phyloP scores from a whole-genome alignment of 2,888 invertebrate species.

The Colostygia pectinataria region DNA sequence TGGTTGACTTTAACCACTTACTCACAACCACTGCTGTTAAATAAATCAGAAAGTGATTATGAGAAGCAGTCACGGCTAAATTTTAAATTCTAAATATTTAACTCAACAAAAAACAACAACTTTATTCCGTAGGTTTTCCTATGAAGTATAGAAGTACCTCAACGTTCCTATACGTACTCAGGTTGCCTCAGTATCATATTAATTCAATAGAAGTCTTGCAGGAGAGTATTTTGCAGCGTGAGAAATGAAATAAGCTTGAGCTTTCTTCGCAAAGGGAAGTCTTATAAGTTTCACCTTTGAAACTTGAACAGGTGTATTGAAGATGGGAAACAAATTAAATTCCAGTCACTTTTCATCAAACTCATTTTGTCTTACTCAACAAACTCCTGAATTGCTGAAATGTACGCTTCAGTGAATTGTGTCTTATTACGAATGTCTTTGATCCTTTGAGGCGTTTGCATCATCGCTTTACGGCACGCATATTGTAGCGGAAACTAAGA shows the following conservation, averaged over 20 bases:
- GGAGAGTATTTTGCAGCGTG: constrained; percentile 14
- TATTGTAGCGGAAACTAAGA: constrained; percentile 34
- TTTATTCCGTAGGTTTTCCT: no score
- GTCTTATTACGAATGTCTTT: constrained; percentile 18
- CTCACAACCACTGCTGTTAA: no score
- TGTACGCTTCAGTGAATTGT: constrained; percentile 9
- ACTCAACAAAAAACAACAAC: no score
- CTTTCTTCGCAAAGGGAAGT: constrained; percentile 19
- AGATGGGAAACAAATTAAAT: constrained; percentile 30
- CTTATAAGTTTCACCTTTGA: constrained; percentile 30
- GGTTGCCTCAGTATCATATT: neutral
- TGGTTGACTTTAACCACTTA: no score
- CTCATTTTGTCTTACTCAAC: constrained; percentile 10
- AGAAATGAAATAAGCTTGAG: constrained; percentile 26
- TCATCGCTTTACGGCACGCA: constrained; percentile 24
- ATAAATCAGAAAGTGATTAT: no score
- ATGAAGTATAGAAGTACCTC: no score
- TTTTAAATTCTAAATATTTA: no score
- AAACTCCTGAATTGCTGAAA: constrained; percentile 11
- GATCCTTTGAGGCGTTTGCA: constrained; percentile 12
- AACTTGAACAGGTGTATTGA: constrained; percentile 18
- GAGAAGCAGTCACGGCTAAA: no score
- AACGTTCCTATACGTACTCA: no score
- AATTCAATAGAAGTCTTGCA: constrained; percentile 17
- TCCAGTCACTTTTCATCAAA: constrained; percentile 18